Evolutionary conservation across 2,113 vertebrate genomes (phyloP).

Genomic region (Centropus unirufus): DNA sequence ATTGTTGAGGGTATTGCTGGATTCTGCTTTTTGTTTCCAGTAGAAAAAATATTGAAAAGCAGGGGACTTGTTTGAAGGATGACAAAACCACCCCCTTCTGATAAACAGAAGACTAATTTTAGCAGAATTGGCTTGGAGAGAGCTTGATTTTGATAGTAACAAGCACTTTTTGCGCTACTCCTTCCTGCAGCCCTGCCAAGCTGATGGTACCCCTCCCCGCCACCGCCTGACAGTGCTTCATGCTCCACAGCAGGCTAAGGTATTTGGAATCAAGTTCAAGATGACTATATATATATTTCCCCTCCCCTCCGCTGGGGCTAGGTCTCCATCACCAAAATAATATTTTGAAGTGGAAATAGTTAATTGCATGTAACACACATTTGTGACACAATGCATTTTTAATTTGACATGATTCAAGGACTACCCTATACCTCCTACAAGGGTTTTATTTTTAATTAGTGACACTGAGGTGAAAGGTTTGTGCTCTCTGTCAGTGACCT

Average conservation of each 20-base stretch:
- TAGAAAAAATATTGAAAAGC: background rate
- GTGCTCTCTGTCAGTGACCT: background rate
- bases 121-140: background rate
- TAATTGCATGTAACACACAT: background rate
- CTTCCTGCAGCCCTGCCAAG: background rate
- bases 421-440: too few species aligned
- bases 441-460: background rate
- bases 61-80: background rate
- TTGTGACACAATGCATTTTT: background rate
- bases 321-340: background rate
- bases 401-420: background rate
- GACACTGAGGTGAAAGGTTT: background rate
- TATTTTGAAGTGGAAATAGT: background rate
- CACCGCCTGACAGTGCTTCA: background rate
- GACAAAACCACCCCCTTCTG: background rate
- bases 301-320: rapidly evolving
- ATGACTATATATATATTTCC: background rate
- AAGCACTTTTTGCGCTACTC: background rate
- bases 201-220: background rate
- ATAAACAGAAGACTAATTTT: background rate
- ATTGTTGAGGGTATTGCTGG: background rate
- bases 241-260: background rate
- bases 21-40: background rate
- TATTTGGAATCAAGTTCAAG: background rate
- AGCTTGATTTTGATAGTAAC: background rate